Percentiles rank a stretch among this genome's conserved stretches.
Conservation (phyloP, 2,113 vertebrate genomes). For the Bostrychus sinensis region DNA sequence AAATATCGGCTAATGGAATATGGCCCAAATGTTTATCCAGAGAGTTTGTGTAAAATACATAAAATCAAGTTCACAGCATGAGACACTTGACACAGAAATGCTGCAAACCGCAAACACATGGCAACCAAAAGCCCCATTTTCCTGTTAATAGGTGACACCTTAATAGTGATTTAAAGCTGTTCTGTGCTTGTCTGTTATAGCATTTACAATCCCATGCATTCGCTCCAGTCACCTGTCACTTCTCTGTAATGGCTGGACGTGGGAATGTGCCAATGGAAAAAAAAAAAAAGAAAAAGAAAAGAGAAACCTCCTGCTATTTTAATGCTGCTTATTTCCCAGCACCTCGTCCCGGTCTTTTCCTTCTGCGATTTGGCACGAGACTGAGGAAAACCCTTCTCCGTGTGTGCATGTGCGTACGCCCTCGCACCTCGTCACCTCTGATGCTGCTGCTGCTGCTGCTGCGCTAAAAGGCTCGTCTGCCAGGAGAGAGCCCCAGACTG, state of each 20-base stretch:
- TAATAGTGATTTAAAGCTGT: constrained; percentile 34
- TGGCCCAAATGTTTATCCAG: constrained; percentile 28
- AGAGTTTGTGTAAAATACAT: constrained; percentile 34
- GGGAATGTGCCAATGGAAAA: constrained; percentile 72
- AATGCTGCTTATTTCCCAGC: constrained; percentile 75
- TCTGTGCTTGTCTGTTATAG: neutral
- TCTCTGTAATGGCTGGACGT: constrained; percentile 59
- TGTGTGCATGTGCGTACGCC: constrained; percentile 55
- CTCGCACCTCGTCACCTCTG: constrained; percentile 77
- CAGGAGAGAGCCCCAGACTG: constrained; percentile 79
- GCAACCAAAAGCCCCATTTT: neutral
- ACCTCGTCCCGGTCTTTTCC: constrained; percentile 71
- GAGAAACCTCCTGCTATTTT: constrained; percentile 64
- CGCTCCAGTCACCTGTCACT: constrained; percentile 74
- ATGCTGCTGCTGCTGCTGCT: constrained; percentile 61
- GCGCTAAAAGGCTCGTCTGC: constrained; percentile 64
- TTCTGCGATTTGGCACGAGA: constrained; percentile 61
- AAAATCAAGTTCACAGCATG: constrained; percentile 41
- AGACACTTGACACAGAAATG: constrained; percentile 21
- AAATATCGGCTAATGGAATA: constrained; percentile 18
- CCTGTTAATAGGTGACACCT: constrained; percentile 13
- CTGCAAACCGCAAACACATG: constrained; percentile 24
- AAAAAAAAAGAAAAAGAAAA: too few relatives aligned
- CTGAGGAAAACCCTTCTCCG: constrained; percentile 72
- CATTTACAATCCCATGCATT: constrained; percentile 32